Base-by-base conservation (phyloP, 2,113 vertebrate genomes). In the Chrysemys picta region DNA sequence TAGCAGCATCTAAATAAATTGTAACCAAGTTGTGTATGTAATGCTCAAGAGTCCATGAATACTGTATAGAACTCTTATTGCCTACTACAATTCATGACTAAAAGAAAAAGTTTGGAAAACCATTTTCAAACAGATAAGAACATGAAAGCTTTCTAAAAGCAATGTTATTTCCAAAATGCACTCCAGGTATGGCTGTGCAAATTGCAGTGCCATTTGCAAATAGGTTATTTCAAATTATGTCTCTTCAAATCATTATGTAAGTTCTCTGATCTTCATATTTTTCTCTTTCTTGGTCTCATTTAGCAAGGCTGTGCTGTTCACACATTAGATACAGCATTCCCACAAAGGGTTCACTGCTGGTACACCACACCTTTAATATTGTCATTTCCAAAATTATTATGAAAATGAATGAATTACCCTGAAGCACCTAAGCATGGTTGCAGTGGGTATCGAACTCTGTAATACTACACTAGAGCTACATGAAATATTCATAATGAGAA, bases 361-460 rank as follows among this genome's bases (percentile, higher is more conserved):
- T 88, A 94, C 42, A 94, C 75, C n/a, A 87, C 86, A 38, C 65
- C 65, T 72, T 72, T 72, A 19, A 38, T 72, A 72, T 38, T 38
- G 72, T 86, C 0, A 92, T 80, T 96, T 94, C 82, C 35, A 88
- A 80, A 92, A 94, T 6, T 38, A 54, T 92, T 91, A 85, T 86
- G 65, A 53, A 85, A 80, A 88, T 83, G 50, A 94, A 86, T 78
- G 45, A 91, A 14, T 75, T 91, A 75, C 52, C 91, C 88, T 84
- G 10, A 93, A 93, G 45, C 21, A 27, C 57, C 88, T 93, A 75
- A 85, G 79, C 86, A 83, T 38, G 49, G 8, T 42, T 0, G 0
- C 10, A 94, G 3, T 29, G 47, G 75, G 12, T 27, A 78, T 78
- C 22, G 47, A 78, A 78, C 38, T 78, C 14, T 78, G 75, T 47